Conservation (phyloP, 2,888 invertebrate species). For the Drosophila incognita region DNA sequence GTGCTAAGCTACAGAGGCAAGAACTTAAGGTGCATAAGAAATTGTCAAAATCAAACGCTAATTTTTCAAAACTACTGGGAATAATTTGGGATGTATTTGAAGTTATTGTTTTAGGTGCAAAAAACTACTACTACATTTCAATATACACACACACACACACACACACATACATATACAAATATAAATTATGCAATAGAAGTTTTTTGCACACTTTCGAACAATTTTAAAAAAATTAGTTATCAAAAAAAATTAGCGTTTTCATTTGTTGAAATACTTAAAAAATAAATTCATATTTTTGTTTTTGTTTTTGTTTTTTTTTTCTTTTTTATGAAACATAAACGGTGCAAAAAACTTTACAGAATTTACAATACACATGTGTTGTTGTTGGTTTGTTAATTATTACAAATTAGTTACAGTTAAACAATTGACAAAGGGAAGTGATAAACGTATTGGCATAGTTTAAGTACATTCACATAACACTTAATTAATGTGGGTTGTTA, state of each 20-base stretch:
- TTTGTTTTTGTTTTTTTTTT: not conserved
- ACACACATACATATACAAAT: constrained; percentile 45
- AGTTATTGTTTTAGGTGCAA: constrained; percentile 63
- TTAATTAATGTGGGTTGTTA: constrained; percentile 35
- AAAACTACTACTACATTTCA: constrained; percentile 71
- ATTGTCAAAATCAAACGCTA: constrained; percentile 46
- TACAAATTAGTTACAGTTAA: constrained; percentile 69
- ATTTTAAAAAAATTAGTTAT: constrained; percentile 1
- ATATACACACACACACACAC: constrained; percentile 23
- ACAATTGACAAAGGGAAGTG: constrained; percentile 23
- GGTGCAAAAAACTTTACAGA: constrained; percentile 83
- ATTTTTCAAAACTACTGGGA: constrained; percentile 65
- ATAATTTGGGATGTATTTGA: constrained; percentile 5
- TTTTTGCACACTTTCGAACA: constrained; percentile 75
- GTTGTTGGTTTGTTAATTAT: constrained; percentile 39
- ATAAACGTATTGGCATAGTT: constrained; percentile 9
- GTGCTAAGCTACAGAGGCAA: constrained; percentile 27
- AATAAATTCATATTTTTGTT: constrained; percentile 36
- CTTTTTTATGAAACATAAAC: constrained; percentile 52
- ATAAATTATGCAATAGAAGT: constrained; percentile 76
- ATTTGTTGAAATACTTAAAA: constrained; percentile 42
- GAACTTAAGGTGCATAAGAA: constrained; percentile 42
- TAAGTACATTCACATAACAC: constrained; percentile 52
- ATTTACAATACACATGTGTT: constrained; percentile 63
- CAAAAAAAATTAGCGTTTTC: constrained; percentile 63